These are phyloP conservation scores for Macropis europaea DNA, from an alignment of 2,888 invertebrate genomes.

Conservation along the genomic window DNA sequence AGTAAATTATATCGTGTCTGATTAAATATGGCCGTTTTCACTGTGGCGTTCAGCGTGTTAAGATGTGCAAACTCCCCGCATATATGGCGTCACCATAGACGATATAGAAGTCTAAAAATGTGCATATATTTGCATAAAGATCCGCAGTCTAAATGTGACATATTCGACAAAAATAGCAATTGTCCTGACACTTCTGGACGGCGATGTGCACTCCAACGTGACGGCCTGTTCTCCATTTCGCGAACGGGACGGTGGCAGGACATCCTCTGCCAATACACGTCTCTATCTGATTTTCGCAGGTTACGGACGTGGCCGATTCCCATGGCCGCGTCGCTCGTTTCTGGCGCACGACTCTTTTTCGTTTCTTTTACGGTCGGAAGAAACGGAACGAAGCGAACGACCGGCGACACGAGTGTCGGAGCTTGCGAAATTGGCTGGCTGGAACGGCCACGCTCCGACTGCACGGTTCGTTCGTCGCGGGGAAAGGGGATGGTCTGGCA, in stretches of 20 bases:
- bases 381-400: constrained; percentile 16
- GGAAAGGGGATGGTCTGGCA: background rate
- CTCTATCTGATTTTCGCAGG: constrained; percentile 22
- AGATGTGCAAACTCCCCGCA: too few relatives aligned
- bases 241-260: background rate
- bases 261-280: constrained; percentile 1
- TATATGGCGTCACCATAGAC: too few relatives aligned
- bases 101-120: too few relatives aligned
- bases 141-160: too few relatives aligned
- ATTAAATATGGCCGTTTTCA: too few relatives aligned
- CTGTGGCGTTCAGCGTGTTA: too few relatives aligned
- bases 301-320: constrained; percentile 27
- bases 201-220: background rate
- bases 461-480: background rate
- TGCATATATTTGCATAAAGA: too few relatives aligned
- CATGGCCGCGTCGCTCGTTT: constrained; percentile 2
- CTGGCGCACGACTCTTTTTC: constrained; percentile 25
- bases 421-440: constrained; percentile 36
- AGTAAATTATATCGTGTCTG: too few relatives aligned
- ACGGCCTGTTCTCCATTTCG: background rate
- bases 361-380: constrained; percentile 40
- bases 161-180: too few relatives aligned
- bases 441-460: background rate
- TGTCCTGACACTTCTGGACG: too few relatives aligned
- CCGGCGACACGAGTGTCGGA: constrained; percentile 23